Conservation (phyloP, 1,140 invertebrate genomes). For the Drosophila simulans region DNA sequence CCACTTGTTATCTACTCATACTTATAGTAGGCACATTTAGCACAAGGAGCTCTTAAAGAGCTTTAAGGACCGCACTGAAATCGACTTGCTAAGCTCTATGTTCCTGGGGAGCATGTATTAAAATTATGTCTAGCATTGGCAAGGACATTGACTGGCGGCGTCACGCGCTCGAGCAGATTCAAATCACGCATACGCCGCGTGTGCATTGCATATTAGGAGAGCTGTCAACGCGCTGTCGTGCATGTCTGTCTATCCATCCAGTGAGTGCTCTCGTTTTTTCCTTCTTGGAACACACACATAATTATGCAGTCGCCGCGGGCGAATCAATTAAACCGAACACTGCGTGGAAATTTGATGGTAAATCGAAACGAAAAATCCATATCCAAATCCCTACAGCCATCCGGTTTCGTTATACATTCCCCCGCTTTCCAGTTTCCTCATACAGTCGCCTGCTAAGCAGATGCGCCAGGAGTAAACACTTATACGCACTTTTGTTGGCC, state of each 20-base stretch:
- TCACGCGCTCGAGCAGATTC: slow-evolving; percentile 34
- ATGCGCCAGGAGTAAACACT: neutral
- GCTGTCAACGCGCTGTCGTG: slow-evolving; percentile 52
- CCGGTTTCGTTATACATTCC: neutral
- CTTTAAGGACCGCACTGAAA: slow-evolving; percentile 22
- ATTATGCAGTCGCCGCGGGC: slow-evolving; percentile 56
- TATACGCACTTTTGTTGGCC: slow-evolving; percentile 17
- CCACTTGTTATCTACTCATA: neutral
- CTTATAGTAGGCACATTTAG: neutral
- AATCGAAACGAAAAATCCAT: slow-evolving; percentile 1
- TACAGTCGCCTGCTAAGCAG: neutral
- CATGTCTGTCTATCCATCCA: slow-evolving; percentile 24
- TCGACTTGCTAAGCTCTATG: slow-evolving; percentile 3
- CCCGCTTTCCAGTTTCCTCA: neutral
- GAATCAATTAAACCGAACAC: slow-evolving; percentile 47
- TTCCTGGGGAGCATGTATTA: slow-evolving; percentile 30
- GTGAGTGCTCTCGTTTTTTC: neutral
- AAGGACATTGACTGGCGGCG: slow-evolving; percentile 35
- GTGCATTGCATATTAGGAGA: slow-evolving; percentile 60
- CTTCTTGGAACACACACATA: slow-evolving; percentile 28
- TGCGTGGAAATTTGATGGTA: slow-evolving; percentile 23
- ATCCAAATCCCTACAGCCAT: too few relatives aligned
- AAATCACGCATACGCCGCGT: slow-evolving; percentile 76
- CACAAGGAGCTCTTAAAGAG: neutral
- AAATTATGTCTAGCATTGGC: slow-evolving; percentile 60